Evolutionary conservation across 2,113 vertebrate genomes (phyloP), one percentile per base, ranked within the genome.

Genomic region (Phaethon lepturus): DNA sequence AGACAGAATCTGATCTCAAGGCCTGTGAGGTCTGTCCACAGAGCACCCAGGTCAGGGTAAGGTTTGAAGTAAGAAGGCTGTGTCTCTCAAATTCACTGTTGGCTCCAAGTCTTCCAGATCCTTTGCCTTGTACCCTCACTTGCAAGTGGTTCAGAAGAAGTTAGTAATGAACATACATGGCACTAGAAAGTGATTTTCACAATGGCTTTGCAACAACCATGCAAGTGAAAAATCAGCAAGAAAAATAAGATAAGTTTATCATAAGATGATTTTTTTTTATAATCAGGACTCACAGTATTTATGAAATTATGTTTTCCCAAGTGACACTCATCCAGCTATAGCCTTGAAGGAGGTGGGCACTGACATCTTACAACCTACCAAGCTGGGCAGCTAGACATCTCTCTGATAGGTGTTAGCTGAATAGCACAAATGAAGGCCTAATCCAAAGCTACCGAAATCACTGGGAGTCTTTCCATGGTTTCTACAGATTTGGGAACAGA

Each of bases 191-290:
- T 13, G 17, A 35, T 93, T 50, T 75, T 75, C 73, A 64, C 62
- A 71, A 10, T 31, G 45, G 47, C 14, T 71, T 71, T 84, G 31
- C 24, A 73, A 23, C 38, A 49, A 15, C 38, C 82, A 10, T 28
- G 16, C 25, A 58, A 77, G 33, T 16, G 11, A 81, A 45, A 83
- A 85, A 58, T 38, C 50, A 87, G 31, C n/a, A 82, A n/a, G 13
- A 28, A 67, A 67, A 88, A 10, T 38, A 2, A 0, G 0, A 10
- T 38, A 2, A 0, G 0, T 38, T 66, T 55, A 28, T 40, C 2
- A 17, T 45, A 45, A 71, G 4, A 31, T 35, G 1, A 28, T 3
- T 18, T 73, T 18, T 73, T 76, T 67, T 78, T 49, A 52, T 85
- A 88, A 63, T 6, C 23, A 60, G 14, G 33, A 60, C 19, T 74